Conservation (phyloP, 2,888 invertebrate genomes). For the Nesidiocoris tenuis region DNA sequence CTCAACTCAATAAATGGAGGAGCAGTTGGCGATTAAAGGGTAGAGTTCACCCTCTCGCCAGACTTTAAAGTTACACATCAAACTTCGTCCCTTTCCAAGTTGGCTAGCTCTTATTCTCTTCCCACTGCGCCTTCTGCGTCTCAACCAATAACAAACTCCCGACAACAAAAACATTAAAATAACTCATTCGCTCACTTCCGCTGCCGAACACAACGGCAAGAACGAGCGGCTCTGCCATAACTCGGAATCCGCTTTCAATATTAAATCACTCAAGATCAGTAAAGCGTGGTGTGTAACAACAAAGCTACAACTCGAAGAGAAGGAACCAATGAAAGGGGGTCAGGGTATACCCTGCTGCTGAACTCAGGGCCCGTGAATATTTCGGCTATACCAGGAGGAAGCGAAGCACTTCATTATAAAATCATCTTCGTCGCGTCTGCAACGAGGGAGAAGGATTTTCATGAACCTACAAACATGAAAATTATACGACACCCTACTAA, state of each 20-base stretch:
- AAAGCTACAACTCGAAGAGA: not conserved
- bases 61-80: not conserved
- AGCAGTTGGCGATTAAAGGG: too few species aligned
- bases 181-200: not conserved
- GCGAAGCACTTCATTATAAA: not conserved
- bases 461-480: not conserved
- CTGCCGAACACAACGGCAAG: not conserved
- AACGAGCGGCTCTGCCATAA: not conserved
- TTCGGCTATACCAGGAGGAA: not conserved
- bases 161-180: not conserved
- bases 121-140: not conserved
- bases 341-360: not conserved
- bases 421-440: not conserved
- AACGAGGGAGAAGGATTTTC: not conserved
- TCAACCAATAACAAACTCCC: not conserved
- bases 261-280: not conserved
- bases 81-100: not conserved
- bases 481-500: not conserved
- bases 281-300: not conserved
- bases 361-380: not conserved
- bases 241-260: not conserved
- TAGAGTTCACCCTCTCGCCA: too few species aligned
- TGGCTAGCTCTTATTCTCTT: not conserved
- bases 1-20: too few species aligned
- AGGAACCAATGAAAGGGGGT: not conserved